Base-by-base conservation (phyloP, 2,113 vertebrate species). In the Aviceda subcristata region DNA sequence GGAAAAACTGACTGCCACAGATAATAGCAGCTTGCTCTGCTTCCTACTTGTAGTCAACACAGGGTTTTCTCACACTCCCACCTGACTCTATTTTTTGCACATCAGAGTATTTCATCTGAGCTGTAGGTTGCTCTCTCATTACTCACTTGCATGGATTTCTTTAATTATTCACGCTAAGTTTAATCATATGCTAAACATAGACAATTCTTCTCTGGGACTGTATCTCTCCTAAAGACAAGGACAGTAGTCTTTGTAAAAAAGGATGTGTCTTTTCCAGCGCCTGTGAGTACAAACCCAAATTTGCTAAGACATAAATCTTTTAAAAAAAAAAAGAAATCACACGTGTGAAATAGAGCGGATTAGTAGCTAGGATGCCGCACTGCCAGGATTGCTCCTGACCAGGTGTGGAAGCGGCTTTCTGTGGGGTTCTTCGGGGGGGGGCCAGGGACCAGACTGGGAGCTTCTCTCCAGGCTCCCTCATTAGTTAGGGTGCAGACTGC, bases 161-260 rank as follows among this genome's bases (percentile, higher is more conserved):
- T 92, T 95, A 92, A 90, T 90, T 87, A 94, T 90, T 88, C 75
- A 91, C 39, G 2, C 45, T 75, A 78, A 75, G 81, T 88, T 90
- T 93, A 95, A 78, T 88, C 66, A 63, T 88, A 79, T 64, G 57
- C 57, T 78, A 86, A 77, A 86, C 38, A 77, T 22, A 59, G 72
- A 62, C 43, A 74, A 73, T 89, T 91, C 51, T 86, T 84, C 75
- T 75, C 74, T 51, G 15, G 72, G 51, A 51, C 39, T 73, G 26
- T 50, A 67, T 92, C 86, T 86, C 57, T 72, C 71, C 56, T 81
- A 81, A 59, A 77, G 90, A 71, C 81, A 86, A 90, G 59, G 46
- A 29, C 75, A 81, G 51, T 16, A 86, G 63, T 81, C 80, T 92
- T 86, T 39, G 57, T 71, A 34, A 86, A 73, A 89, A 72, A 56